Base-by-base conservation (phyloP, 2,888 invertebrate genomes). In the Agrenia bidenticulata region DNA sequence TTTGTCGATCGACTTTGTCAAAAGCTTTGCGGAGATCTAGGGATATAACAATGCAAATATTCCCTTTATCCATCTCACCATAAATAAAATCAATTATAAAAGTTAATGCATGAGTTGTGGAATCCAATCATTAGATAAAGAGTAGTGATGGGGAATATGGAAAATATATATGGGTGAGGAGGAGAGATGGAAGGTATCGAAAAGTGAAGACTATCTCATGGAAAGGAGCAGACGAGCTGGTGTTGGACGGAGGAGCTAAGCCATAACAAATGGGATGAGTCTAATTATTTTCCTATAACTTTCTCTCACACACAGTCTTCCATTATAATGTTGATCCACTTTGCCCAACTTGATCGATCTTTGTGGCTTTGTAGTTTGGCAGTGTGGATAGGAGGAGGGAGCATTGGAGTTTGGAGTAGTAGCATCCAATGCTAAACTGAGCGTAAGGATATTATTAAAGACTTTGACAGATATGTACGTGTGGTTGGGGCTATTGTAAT, bases 261-360 rank as follows among this genome's bases (percentile, higher is more conserved):
- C 45, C 45, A 7, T 45, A 58, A 58, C 45, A 58, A 58, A 58
- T 58, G 49, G 41, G 58, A 58, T 15, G 42, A 42, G 58, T 45
- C 58, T 58, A 58, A 58, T 58, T 58, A 58, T 58, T 58, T 58
- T 49, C 15, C 58, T 58, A 58, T 58, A 58, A 58, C 45, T 58
- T 58, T 42, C 58, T 45, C 41, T 23, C 2, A 4, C 23, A 32
- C 41, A 4, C 32, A 32, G 11, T 11, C 32, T 32, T 32, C 21
- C 39, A n/a, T n/a, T 21, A 37, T 57, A 39, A 57, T 13, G 19
- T 23, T 57, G 13, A 13, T 54, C 37, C 32, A 26, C 15, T 23
- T 54, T 54, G 4, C 24, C 24, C 19, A 51, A 19, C 24, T 51
- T 32, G 24, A 51, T 51, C 51, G 24, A 51, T 51, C 51, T 51